Conservation (phyloP, 1,140 invertebrate species). For the Vollenhovia emeryi region DNA sequence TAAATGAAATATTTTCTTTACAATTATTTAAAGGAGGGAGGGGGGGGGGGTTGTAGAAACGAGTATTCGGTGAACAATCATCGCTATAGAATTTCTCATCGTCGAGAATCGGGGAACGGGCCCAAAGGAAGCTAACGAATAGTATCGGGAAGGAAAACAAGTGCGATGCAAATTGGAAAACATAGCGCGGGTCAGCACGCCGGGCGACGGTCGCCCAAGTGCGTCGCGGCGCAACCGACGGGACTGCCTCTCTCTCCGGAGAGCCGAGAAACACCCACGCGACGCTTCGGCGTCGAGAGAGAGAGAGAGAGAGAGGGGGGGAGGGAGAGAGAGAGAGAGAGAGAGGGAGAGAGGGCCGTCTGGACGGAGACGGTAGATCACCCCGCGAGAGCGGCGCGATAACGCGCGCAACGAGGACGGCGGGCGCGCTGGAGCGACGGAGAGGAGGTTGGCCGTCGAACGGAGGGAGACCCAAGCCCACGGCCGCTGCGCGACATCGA, state of each 20-base stretch:
- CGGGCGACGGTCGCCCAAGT: slow-evolving; percentile 1
- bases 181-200: slow-evolving; percentile 44
- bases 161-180: slow-evolving; percentile 50
- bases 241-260: slow-evolving; percentile 53
- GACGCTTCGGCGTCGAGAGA: slow-evolving; percentile 56
- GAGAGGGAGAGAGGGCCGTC: slow-evolving; percentile 43
- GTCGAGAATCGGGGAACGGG: neutral
- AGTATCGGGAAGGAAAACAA: slow-evolving; percentile 6
- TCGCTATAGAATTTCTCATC: neutral
- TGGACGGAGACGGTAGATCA: slow-evolving; percentile 24
- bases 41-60: neutral
- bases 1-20: neutral
- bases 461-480: slow-evolving; percentile 39
- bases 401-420: slow-evolving; percentile 40
- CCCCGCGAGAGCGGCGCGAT: slow-evolving; percentile 38
- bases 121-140: neutral
- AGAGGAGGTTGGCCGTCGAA: slow-evolving; percentile 26
- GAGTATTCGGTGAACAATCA: neutral
- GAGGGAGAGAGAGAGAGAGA: slow-evolving; percentile 41
- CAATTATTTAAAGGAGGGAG: neutral
- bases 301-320: slow-evolving; percentile 15
- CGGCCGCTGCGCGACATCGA: slow-evolving; percentile 42
- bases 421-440: slow-evolving; percentile 6
- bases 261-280: slow-evolving; percentile 51
- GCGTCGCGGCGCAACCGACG: slow-evolving; percentile 32